These are phyloP conservation scores for Microplitis manilae DNA, from an alignment of 2,888 invertebrate species.

Conservation along the genomic window DNA sequence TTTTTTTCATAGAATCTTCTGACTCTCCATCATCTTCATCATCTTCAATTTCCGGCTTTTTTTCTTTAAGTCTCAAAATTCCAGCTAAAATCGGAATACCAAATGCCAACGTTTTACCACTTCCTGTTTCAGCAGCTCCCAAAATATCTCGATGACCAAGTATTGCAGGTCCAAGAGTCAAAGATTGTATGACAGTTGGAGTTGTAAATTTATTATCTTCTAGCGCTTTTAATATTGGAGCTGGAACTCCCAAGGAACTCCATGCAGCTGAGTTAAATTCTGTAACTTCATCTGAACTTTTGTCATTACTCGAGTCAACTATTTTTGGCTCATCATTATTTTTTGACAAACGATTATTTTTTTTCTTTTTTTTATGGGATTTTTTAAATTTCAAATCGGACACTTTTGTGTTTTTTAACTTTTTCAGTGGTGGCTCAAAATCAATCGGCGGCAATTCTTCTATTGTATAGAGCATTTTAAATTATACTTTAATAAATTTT, in stretches of 20 bases:
- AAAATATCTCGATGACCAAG: constrained; percentile 91
- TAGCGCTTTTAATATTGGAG: constrained; percentile 81
- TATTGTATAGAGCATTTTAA: not conserved
- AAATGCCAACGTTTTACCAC: constrained; percentile 98
- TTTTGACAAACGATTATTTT: not conserved
- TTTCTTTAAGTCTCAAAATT: constrained; percentile 81
- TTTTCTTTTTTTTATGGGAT: not conserved
- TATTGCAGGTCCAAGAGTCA: constrained; percentile 87
- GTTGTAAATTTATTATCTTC: constrained; percentile 82
- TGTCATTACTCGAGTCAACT: not conserved
- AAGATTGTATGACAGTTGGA: constrained; percentile 92
- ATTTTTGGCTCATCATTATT: not conserved
- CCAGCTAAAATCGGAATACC: constrained; percentile 93
- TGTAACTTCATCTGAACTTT: constrained; percentile 40
- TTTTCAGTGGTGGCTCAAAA: not conserved
- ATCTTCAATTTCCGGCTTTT: constrained; percentile 43
- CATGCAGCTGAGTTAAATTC: constrained; percentile 76
- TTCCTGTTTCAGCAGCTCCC: constrained; percentile 99
- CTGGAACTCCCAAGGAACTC: constrained; percentile 81
- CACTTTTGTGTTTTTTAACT: not conserved
- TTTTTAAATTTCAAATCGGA: not conserved
- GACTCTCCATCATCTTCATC: constrained; percentile 24
- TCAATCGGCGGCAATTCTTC: not conserved
- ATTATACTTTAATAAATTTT: not conserved
- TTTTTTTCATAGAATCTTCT: constrained; percentile 55